A percentile compares a stretch with the other conserved stretches of the same genome.
These are phyloP conservation scores for Heliconius nattereri DNA, from an alignment of 1,140 invertebrate species.

Conservation along the genomic window DNA sequence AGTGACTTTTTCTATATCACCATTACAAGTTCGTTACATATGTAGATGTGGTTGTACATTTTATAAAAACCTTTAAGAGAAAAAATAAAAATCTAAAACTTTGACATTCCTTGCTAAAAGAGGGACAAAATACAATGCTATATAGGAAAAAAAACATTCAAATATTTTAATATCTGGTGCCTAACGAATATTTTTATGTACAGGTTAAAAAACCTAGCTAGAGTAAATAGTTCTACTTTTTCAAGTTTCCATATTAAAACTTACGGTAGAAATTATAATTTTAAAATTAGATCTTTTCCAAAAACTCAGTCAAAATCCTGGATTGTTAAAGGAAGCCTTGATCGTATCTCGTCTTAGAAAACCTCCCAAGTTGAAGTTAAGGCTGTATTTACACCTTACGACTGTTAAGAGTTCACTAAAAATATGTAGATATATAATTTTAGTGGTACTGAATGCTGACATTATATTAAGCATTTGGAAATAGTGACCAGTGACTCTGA, in stretches of 20 bases:
- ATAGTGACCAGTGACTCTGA: no score
- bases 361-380: constrained; percentile 22
- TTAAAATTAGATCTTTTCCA: not conserved
- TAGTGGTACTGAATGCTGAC: not conserved
- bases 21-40: constrained; percentile 40
- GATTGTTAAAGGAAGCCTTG: constrained; percentile 3
- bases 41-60: constrained; percentile 13
- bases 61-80: not conserved
- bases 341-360: constrained; percentile 21
- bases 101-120: not conserved
- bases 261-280: not conserved
- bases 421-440: not conserved
- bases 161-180: no score
- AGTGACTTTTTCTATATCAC: constrained; percentile 40
- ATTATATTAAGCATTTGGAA: no score
- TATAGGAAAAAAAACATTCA: no score
- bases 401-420: not conserved
- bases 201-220: no score
- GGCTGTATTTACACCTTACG: not conserved
- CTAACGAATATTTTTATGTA: no score
- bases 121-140: no score
- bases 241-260: no score
- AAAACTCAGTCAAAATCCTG: not conserved
- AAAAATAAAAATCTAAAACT: not conserved
- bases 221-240: no score